Evolutionary conservation across 2,888 invertebrate species (phyloP).

Genomic region (Nomada flava): DNA sequence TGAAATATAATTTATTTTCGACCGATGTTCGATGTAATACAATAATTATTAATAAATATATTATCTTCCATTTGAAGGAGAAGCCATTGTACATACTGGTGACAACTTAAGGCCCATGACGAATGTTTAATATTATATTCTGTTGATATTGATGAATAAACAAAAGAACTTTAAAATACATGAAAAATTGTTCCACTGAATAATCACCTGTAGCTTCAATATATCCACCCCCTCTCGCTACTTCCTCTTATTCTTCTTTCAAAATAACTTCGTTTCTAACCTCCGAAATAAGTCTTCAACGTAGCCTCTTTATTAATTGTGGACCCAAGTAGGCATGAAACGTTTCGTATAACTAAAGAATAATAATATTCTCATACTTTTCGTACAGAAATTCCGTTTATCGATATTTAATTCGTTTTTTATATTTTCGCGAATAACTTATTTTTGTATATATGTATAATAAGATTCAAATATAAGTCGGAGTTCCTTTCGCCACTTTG

Average conservation of each 20-base stretch:
- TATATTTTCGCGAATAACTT: neutral
- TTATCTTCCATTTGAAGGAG: too few relatives aligned
- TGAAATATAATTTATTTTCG: too few relatives aligned
- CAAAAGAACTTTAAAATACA: neutral
- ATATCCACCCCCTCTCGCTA: neutral
- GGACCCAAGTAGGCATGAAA: conserved; percentile 41
- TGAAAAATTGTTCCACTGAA: neutral
- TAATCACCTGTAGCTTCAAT: conserved; percentile 31
- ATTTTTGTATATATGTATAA: too few relatives aligned
- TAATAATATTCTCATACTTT: neutral
- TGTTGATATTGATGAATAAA: neutral
- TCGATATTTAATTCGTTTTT: neutral
- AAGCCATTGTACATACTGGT: neutral
- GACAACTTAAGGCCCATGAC: neutral
- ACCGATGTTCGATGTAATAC: too few relatives aligned
- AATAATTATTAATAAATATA: too few relatives aligned
- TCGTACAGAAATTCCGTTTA: neutral
- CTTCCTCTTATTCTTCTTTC: neutral
- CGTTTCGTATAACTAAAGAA: conserved; percentile 5
- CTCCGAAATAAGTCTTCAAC: neutral
- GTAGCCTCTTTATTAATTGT: conserved; percentile 30
- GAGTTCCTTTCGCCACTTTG: too few relatives aligned
- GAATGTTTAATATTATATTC: neutral
- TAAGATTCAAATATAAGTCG: neutral
- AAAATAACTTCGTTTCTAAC: conserved; percentile 5